A percentile compares a stretch with the other conserved stretches of the same genome.
Conservation (phyloP, 2,113 vertebrate species). For the Sebastes schlegelii region DNA sequence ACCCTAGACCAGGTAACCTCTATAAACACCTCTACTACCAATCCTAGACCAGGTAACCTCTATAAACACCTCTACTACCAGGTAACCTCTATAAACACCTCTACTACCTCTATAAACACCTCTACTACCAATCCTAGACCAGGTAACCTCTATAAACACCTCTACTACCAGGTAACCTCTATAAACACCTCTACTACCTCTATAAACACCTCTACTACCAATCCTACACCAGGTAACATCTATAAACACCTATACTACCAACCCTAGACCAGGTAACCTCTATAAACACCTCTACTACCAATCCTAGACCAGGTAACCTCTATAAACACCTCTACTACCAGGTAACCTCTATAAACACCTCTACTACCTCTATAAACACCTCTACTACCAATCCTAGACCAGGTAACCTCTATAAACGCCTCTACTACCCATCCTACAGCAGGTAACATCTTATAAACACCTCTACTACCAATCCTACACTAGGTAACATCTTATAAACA, state of each 20-base stretch:
- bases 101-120: background rate
- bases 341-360: background rate
- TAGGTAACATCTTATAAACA: background rate
- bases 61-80: background rate
- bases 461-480: background rate
- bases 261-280: background rate
- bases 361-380: background rate
- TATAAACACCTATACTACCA: background rate
- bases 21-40: background rate
- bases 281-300: background rate
- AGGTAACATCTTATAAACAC: constrained; percentile 3
- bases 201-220: background rate
- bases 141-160: background rate
- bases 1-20: background rate
- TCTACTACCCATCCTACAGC: background rate
- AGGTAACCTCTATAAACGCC: background rate
- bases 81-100: background rate
- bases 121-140: background rate
- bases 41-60: too few relatives aligned
- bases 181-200: background rate
- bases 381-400: background rate
- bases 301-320: too few relatives aligned
- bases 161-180: background rate
- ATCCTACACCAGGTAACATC: background rate
- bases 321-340: background rate